Evolutionary conservation across 2,113 vertebrate species (phyloP), one percentile per base, ranked within the genome.

Genomic region (Atlantisia rogersi): DNA sequence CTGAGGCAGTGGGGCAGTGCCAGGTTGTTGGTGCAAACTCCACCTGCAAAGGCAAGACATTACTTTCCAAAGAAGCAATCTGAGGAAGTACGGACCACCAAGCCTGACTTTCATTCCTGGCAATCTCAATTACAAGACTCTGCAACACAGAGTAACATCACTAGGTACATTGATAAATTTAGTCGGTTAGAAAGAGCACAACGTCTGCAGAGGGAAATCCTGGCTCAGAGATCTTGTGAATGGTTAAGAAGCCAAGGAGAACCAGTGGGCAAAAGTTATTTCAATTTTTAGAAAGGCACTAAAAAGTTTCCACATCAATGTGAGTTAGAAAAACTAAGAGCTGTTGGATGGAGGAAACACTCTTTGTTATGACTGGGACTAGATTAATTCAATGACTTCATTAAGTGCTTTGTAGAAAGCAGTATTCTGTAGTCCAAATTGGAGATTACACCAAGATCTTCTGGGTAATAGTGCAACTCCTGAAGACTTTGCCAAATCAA

Each of bases 111-210:
- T n/a, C 18, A 26, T 44, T 83, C 29, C 63, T 60, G 29, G 24
- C n/a, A 74, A 70, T 13, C 50, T 15, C 22, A 35, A 35, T 31
- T 26, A 35, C 35, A 13, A 16, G n/a, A 29, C 25, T 71, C 48
- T 48, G 16, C 3, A 64, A 35, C 1, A 32, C 10, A 50, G 4
- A 10, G 22, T 22, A 39, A 56, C 21, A 31, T 40, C 42, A 29
- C 39, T 22, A 44, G 18, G 19, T 31, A 32, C 1, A 0, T 2
- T 24, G 39, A 48, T 17, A 62, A 59, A 12, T 10, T 37, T 0
- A 4, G 11, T 19, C 10, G 7, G 8, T 3, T 58, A 26, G 52
- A 75, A 75, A 14, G 11, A 75, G 37, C 15, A 32, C 37, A 75
- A 58, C 11, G 73, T 37, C 31, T 46, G 39, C 28, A 53, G 31